Evolutionary conservation across 2,113 vertebrate species (phyloP).

Genomic region (Chitala chitala): DNA sequence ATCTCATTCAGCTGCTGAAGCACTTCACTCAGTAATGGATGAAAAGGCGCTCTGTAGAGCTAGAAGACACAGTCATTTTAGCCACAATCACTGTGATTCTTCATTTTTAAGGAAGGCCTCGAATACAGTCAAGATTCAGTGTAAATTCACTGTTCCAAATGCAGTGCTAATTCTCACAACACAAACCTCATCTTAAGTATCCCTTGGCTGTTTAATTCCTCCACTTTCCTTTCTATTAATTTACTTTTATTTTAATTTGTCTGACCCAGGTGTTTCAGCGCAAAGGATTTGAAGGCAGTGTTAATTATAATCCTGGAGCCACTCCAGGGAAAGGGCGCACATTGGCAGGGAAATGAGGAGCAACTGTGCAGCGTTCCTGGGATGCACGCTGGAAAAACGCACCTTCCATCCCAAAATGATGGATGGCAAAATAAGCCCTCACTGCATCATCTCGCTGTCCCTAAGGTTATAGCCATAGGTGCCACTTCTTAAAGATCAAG

Average conservation of each 20-base stretch:
- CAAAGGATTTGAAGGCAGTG: slow-evolving; percentile 32
- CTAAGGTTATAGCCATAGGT: too few species aligned
- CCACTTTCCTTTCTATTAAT: neutral
- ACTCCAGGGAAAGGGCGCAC: slow-evolving; percentile 30
- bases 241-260: slow-evolving; percentile 18
- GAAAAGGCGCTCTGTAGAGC: neutral
- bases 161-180: too few species aligned
- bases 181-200: too few species aligned
- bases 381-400: slow-evolving; percentile 21
- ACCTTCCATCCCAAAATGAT: too few species aligned
- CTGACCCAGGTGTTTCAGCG: slow-evolving; percentile 38
- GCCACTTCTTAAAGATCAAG: too few species aligned
- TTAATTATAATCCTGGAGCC: slow-evolving; percentile 46
- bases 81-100: too few species aligned
- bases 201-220: neutral
- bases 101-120: too few species aligned
- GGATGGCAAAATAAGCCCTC: too few species aligned
- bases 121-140: too few species aligned
- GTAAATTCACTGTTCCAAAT: too few species aligned
- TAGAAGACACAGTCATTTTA: too few species aligned
- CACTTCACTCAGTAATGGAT: neutral
- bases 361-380: slow-evolving; percentile 26
- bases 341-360: slow-evolving; percentile 8
- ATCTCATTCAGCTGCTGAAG: neutral
- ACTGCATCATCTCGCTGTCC: too few species aligned